Conservation (phyloP, 2,888 invertebrate species). For the Lasioglossum morio region DNA sequence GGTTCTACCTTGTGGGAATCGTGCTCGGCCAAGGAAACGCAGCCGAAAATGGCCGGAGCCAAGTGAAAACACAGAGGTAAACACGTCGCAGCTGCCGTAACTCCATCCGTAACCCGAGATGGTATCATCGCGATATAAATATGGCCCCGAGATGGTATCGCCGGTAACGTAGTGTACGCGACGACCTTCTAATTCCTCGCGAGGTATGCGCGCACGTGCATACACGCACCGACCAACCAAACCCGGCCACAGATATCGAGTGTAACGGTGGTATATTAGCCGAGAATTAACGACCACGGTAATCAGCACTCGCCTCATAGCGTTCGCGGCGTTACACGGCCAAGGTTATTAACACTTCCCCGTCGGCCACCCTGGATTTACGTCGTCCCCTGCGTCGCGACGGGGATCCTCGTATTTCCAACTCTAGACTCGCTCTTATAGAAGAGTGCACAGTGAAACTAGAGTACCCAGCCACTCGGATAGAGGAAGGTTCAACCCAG, state of each 20-base stretch:
- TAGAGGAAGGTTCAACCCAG: background rate
- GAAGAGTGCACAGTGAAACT: background rate
- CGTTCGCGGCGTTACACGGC: slow-evolving; percentile 72
- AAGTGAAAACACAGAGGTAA: slow-evolving; percentile 19
- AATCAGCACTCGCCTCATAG: slow-evolving; percentile 74
- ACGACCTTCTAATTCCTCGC: slow-evolving; percentile 74
- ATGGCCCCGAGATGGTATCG: slow-evolving; percentile 68
- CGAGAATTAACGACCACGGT: slow-evolving; percentile 73
- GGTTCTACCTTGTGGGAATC: background rate
- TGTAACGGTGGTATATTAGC: slow-evolving; percentile 72
- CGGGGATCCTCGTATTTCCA: slow-evolving; percentile 43
- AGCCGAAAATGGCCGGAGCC: background rate
- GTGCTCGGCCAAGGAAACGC: background rate
- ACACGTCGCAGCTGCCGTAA: slow-evolving; percentile 60
- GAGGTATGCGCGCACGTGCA: slow-evolving; percentile 56
- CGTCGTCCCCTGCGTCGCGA: slow-evolving; percentile 55
- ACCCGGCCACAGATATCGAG: slow-evolving; percentile 60
- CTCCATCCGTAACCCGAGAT: slow-evolving; percentile 69
- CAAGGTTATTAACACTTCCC: slow-evolving; percentile 71
- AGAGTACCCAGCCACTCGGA: too few species aligned
- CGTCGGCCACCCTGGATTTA: slow-evolving; percentile 69
- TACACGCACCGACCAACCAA: slow-evolving; percentile 19
- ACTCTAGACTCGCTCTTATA: background rate
- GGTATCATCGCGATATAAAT: slow-evolving; percentile 73
- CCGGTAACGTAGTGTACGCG: slow-evolving; percentile 70